Evolutionary conservation across 2,888 invertebrate genomes (phyloP).

Genomic region (Diarsia brunnea): DNA sequence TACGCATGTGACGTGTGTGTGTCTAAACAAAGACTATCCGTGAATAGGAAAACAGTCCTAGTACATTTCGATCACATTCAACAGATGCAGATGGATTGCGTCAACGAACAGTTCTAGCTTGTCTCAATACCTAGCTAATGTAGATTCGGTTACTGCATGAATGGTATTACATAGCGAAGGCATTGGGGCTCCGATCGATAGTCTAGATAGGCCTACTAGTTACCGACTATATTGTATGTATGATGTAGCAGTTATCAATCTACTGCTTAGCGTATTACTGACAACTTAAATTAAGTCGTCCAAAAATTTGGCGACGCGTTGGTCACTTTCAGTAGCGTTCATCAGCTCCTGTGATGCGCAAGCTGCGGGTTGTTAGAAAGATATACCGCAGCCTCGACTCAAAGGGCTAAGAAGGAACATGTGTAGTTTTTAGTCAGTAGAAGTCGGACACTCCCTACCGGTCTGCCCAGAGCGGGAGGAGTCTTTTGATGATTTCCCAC

Average conservation of each 20-base stretch:
- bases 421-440: too few relatives aligned
- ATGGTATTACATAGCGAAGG: neutral
- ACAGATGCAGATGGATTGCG: neutral
- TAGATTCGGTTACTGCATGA: constrained; percentile 3
- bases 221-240: neutral
- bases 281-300: too few relatives aligned
- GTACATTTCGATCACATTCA: neutral
- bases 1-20: neutral
- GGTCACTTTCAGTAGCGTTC: too few relatives aligned
- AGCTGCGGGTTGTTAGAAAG: too few relatives aligned
- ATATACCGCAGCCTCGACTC: too few relatives aligned
- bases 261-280: too few relatives aligned
- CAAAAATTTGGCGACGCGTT: too few relatives aligned
- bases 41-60: neutral
- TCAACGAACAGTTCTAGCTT: constrained; percentile 18
- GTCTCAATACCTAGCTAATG: neutral
- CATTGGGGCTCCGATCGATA: constrained; percentile 6
- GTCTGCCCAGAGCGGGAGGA: too few relatives aligned
- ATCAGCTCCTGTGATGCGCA: too few relatives aligned
- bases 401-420: too few relatives aligned
- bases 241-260: neutral
- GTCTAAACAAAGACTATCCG: neutral
- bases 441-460: too few relatives aligned
- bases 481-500: too few relatives aligned
- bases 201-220: neutral